Base-by-base conservation (phyloP, 2,797 vertebrate species). In the Austrolebias charrua region DNA sequence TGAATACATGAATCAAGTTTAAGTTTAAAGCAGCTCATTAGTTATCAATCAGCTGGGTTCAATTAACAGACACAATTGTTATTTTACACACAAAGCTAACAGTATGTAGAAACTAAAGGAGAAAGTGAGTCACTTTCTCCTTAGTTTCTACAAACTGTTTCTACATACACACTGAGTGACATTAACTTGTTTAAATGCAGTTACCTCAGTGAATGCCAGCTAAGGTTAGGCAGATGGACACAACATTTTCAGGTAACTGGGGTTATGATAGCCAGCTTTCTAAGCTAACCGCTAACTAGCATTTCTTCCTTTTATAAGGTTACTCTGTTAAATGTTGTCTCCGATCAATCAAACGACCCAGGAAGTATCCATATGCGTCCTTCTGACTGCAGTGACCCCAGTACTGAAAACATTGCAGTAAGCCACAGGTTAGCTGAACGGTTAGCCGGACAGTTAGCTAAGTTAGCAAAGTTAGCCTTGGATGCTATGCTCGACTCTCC, bases 201-300 rank as follows among this genome's bases (percentile, higher is more conserved):
- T 59, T 54, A 69, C 24, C 24, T 24, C 24, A 3, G n/a, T n/a
- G n/a, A n/a, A n/a, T 24, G 24, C 3, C 24, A 24, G 24, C 2
- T 24, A 24, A 24, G 24, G 24, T 24, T 24, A 24, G 24, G 24
- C 1, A 24, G 24, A 3, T n/a, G 33, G 1, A 33, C 9, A 35
- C 31, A 38, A 38, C 24, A 38, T 40, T 13, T 40, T 4, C 38
- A n/a, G 19, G 58, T 45, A 53, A 54, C 24, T 56, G 71, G 55
- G 51, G 66, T 76, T 42, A 38, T 52, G 42, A 76, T 82, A 82
- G 82, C 80, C 60, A 60, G 43, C 58, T 63, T 31, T 47, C 14
- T 31, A 43, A 45, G 80, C 84, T 87, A 88, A 73, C 59, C 40
- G 76, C 85, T 83, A 64, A 72, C 70, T 73, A 76, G 78, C 79